Percentiles rank a stretch among this genome's conserved stretches.
Evolutionary conservation across 2,888 invertebrate species (phyloP).

Genomic region (Iphiclides podalirius): DNA sequence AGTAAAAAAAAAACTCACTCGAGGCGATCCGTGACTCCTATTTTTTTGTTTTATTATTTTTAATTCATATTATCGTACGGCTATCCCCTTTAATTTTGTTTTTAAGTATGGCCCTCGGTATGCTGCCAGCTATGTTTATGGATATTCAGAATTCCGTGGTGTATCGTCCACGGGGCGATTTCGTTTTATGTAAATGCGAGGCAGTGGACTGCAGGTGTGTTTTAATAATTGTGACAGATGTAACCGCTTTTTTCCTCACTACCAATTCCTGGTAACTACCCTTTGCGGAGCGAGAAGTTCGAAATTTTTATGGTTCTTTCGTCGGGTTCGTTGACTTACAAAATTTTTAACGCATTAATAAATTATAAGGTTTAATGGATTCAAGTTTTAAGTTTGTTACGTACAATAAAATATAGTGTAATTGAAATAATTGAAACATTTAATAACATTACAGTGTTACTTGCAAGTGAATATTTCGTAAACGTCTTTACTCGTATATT

Average conservation of each 20-base stretch:
- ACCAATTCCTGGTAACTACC: conserved; percentile 27
- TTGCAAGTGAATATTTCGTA: too few relatives aligned
- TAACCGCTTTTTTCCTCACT: conserved; percentile 32
- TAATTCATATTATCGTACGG: conserved; percentile 80
- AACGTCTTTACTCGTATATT: too few relatives aligned
- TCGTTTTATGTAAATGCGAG: conserved; percentile 74
- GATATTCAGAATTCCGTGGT: conserved; percentile 75
- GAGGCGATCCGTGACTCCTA: conserved; percentile 79
- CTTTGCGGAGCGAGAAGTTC: conserved; percentile 22
- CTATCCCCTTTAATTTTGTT: conserved; percentile 80
- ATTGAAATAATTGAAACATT: too few relatives aligned
- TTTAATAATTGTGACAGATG: conserved; percentile 67
- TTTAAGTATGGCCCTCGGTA: conserved; percentile 78
- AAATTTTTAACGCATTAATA: conserved; percentile 4
- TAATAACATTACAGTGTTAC: too few relatives aligned
- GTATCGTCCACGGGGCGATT: conserved; percentile 66
- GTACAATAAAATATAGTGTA: too few relatives aligned
- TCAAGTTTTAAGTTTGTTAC: too few relatives aligned
- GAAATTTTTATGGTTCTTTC: conserved; percentile 15
- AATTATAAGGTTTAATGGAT: neutral
- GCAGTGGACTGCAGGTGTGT: conserved; percentile 47
- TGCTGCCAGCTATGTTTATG: conserved; percentile 78
- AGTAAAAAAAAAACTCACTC: conserved; percentile 66
- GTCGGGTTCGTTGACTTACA: conserved; percentile 16
- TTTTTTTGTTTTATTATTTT: conserved; percentile 80